Evolutionary conservation across 2,113 vertebrate genomes (phyloP), one percentile per base, ranked within the genome.

Genomic region (Charadrius vociferus): DNA sequence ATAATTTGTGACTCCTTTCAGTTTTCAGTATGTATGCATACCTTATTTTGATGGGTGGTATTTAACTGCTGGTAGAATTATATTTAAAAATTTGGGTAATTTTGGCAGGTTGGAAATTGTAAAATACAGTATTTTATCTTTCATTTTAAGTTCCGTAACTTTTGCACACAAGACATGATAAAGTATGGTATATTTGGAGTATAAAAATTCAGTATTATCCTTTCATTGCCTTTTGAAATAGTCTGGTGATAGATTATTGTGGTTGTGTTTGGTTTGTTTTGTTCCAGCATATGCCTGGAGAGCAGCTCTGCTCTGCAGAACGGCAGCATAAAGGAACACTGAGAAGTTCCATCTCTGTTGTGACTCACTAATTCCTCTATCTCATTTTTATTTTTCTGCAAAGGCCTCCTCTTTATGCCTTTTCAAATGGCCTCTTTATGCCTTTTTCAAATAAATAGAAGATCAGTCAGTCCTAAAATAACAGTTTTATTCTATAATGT

Each of bases 391-490:
- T 93, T 88, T 86, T 83, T 86, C 63, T 88, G 43, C n/a, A 50
- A 71, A 91, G 23, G 7, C 18, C 20, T 94, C 37, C 47, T 74
- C 10, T 67, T 93, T 20, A 67, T 84, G 26, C 17, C 9, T 89
- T 81, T 73, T 55, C 29, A 45, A 67, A 81, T 55, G 89, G 47
- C 37, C 52, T 66, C 52, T 66, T 93, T 19, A 71, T 83, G 26
- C 17, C 8, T 88, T 81, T 72, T 72, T 53, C 32, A 50, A 67
- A 81, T 59, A 91, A 92, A 39, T 53, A 86, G 70, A 73, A 68
- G 22, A 89, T 81, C 73, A 83, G 90, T 45, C 62, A 83, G 58
- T 41, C 71, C 39, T 83, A 88, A 90, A 93, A 88, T 95, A 90
- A 53, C 47, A 47, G 9, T 66, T 88, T 90, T 71, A 81, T 83